Evolutionary conservation across 2,113 vertebrate species (phyloP).

Genomic region (Gnathonemus longibarbis): DNA sequence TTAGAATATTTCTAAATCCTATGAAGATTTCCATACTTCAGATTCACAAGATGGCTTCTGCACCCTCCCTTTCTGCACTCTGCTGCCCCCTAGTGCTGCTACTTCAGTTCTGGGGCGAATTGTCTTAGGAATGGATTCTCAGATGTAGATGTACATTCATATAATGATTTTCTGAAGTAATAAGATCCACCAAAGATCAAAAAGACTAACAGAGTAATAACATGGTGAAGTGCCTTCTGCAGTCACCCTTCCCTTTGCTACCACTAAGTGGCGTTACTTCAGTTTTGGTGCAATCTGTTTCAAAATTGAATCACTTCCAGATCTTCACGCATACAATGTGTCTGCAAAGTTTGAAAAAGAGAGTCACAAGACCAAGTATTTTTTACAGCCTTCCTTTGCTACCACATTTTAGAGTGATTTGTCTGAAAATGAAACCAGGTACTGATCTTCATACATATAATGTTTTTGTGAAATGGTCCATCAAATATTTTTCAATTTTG

Average conservation of each 20-base stretch:
- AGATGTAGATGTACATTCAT: not conserved
- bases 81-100: not conserved
- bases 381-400: not conserved
- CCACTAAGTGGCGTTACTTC: not conserved
- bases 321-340: not conserved
- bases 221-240: not conserved
- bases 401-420: not conserved
- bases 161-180: not conserved
- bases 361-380: not conserved
- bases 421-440: not conserved
- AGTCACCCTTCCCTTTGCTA: not conserved
- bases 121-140: not conserved
- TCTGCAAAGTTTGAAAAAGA: not conserved
- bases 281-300: not conserved
- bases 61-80: too few relatives aligned
- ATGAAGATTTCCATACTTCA: too few relatives aligned
- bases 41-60: too few relatives aligned
- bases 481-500: not conserved
- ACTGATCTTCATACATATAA: not conserved
- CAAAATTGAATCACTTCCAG: not conserved
- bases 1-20: too few relatives aligned
- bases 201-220: not conserved
- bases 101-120: not conserved
- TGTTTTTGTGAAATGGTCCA: not conserved
- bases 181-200: not conserved